Percentiles rank a stretch among this genome's conserved stretches.
Conservation (phyloP, 1,140 invertebrate genomes). For the Spodoptera litura region DNA sequence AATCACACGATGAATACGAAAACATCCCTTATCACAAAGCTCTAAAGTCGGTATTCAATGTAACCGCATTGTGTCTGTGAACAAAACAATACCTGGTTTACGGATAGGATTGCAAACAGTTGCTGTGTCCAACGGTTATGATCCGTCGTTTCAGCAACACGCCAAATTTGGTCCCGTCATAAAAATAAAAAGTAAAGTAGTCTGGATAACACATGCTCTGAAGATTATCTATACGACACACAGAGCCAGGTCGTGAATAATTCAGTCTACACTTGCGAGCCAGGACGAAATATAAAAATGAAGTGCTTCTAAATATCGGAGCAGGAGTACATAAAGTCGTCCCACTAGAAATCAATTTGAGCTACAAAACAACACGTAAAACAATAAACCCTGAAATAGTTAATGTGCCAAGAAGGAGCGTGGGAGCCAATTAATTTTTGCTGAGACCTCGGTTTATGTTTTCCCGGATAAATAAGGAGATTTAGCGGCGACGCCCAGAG, state of each 20-base stretch:
- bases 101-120: conserved; percentile 73
- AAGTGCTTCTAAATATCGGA: conserved; percentile 17
- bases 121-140: conserved; percentile 78
- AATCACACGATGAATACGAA: conserved; percentile 31
- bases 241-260: conserved; percentile 42
- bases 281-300: conserved; percentile 31
- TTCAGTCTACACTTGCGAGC: conserved; percentile 20
- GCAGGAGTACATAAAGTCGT: conserved; percentile 38
- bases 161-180: conserved; percentile 78
- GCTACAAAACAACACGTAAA: conserved; percentile 64
- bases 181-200: conserved; percentile 79
- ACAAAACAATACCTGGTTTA: conserved; percentile 70
- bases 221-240: conserved; percentile 56
- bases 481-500: conserved; percentile 78
- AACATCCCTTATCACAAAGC: conserved; percentile 27
- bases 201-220: conserved; percentile 68
- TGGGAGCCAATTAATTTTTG: conserved; percentile 84
- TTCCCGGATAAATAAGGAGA: conserved; percentile 84
- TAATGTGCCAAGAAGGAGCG: conserved; percentile 79
- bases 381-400: conserved; percentile 73
- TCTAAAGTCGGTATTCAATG: conserved; percentile 50
- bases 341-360: conserved; percentile 58
- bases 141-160: conserved; percentile 77
- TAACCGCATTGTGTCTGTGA: conserved; percentile 47
- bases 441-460: conserved; percentile 82